These are phyloP conservation scores for Junonia oenone DNA, from an alignment of 2,888 invertebrate genomes.

Conservation along the genomic window DNA sequence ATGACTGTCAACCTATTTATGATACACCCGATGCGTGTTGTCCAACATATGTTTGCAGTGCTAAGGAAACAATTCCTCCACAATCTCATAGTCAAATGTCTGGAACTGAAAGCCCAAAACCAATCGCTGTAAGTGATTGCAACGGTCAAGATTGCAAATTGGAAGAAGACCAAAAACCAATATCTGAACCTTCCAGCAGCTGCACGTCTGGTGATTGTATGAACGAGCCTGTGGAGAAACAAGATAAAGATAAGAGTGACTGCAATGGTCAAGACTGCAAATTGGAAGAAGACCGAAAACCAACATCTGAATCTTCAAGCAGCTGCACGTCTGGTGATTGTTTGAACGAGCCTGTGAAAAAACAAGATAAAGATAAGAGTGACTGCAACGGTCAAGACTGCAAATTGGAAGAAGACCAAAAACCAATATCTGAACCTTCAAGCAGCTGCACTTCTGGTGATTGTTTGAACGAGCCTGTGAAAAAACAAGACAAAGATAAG, in stretches of 20 bases:
- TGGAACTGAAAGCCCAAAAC: constrained; percentile 57
- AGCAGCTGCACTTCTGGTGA: constrained; percentile 12
- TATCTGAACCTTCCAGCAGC: constrained; percentile 17
- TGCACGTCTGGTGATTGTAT: constrained; percentile 22
- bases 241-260: constrained; percentile 24
- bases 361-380: constrained; percentile 22
- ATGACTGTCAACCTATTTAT: constrained; percentile 84
- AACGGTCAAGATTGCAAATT: constrained; percentile 52
- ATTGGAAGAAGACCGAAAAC: constrained; percentile 39
- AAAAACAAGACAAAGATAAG: constrained; percentile 24
- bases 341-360: constrained; percentile 27
- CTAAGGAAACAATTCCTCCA: constrained; percentile 66
- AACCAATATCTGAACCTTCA: constrained; percentile 29
- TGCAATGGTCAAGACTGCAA: constrained; percentile 56
- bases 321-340: constrained; percentile 17
- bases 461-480: constrained; percentile 27
- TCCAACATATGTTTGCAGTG: constrained; percentile 85
- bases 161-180: constrained; percentile 39
- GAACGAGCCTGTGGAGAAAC: constrained; percentile 27
- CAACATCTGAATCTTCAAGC: constrained; percentile 21
- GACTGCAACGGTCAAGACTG: constrained; percentile 55
- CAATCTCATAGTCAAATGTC: constrained; percentile 73
- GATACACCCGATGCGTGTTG: constrained; percentile 84
- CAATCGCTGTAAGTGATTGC: constrained; percentile 44
- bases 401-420: constrained; percentile 39